A percentile compares a stretch with the other conserved stretches of the same genome.
phyloP scores from a whole-genome alignment of 2,888 invertebrate genomes.

The Ormyrus rosae region DNA sequence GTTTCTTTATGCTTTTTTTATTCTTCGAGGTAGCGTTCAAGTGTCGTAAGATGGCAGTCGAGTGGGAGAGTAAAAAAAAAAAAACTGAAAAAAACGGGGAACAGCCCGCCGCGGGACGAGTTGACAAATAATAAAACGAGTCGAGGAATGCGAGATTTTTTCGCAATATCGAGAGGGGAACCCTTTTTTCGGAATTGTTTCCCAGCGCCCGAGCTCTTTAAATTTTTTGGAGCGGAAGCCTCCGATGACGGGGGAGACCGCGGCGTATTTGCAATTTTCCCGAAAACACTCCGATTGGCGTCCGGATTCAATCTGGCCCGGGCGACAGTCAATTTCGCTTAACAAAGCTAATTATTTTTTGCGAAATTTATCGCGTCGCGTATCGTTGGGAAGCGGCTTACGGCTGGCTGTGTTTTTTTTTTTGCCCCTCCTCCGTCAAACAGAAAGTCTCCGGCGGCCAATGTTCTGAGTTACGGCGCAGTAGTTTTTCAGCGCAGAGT shows the following conservation, averaged over 20 bases:
- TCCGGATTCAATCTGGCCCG: too few species aligned
- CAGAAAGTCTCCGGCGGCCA: constrained; percentile 9
- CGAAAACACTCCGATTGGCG: not conserved
- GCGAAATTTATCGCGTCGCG: not conserved
- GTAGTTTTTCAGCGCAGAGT: constrained; percentile 45
- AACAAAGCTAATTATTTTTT: not conserved
- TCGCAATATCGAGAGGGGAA: not conserved
- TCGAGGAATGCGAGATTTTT: constrained; percentile 1
- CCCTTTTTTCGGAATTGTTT: not conserved
- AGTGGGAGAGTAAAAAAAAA: too few species aligned
- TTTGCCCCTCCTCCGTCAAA: constrained; percentile 21
- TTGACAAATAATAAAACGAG: constrained; percentile 17
- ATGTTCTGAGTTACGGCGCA: constrained; percentile 2
- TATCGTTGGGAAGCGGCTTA: too few species aligned
- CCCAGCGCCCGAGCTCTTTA: too few species aligned
- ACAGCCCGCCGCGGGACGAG: not conserved
- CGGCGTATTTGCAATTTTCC: not conserved
- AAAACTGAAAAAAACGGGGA: too few species aligned
- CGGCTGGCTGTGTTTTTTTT: not conserved
- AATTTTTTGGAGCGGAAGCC: too few species aligned
- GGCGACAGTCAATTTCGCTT: too few species aligned
- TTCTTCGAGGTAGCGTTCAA: not conserved
- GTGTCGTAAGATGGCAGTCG: not conserved
- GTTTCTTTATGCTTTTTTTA: constrained; percentile 35
- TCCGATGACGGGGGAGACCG: not conserved